Percentiles rank a stretch among this genome's conserved stretches.
phyloP scores from a whole-genome alignment of 2,888 invertebrate genomes.

The Nesidiocoris tenuis region DNA sequence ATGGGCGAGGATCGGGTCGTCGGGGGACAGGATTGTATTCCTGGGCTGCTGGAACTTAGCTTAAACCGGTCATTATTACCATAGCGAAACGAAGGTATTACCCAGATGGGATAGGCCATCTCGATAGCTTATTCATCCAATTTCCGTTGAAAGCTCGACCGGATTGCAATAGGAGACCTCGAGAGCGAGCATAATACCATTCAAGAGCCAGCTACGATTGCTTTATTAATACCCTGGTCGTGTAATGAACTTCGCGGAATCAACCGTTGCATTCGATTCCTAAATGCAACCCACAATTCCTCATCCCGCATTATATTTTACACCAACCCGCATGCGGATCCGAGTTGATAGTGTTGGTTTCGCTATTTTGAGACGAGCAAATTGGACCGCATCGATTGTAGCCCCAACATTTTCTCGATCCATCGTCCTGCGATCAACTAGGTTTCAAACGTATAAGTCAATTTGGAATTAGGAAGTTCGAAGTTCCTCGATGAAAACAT shows the following conservation, averaged over 20 bases:
- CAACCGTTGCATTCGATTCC: background rate
- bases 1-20: background rate
- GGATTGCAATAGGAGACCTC: background rate
- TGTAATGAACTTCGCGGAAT: background rate
- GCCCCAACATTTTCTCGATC: too few species aligned
- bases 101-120: background rate
- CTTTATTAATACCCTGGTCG: background rate
- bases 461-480: too few species aligned
- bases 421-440: too few species aligned
- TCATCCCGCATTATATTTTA: too few species aligned
- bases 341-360: too few species aligned
- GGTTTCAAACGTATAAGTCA: too few species aligned
- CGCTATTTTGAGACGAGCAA: too few species aligned
- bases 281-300: too few species aligned
- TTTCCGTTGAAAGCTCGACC: background rate
- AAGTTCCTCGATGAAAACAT: too few species aligned
- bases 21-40: background rate
- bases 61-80: background rate
- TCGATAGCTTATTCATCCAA: constrained; percentile 32
- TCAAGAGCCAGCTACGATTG: background rate
- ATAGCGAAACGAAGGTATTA: background rate
- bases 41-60: background rate
- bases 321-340: too few species aligned
- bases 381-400: too few species aligned
- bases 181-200: background rate